phyloP scores from a whole-genome alignment of 92 coral and sea anemone species.

The Bergia sp. region DNA sequence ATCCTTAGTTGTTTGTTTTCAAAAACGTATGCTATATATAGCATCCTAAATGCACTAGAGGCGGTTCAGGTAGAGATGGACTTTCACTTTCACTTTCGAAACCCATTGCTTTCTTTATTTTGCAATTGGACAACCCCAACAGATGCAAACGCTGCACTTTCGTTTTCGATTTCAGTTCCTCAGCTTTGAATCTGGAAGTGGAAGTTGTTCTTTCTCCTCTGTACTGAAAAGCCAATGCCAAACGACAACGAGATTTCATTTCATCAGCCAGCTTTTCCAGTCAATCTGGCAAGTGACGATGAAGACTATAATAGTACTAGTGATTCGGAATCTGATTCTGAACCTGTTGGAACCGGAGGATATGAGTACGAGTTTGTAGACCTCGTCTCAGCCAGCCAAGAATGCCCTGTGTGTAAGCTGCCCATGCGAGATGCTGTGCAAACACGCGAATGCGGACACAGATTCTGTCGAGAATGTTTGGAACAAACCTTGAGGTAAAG shows the following conservation, averaged over 20 bases:
- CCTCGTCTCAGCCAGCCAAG: conserved; percentile 10
- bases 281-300: no score
- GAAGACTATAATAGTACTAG: neutral
- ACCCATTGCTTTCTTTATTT: no score
- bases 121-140: no score
- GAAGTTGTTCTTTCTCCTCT: neutral
- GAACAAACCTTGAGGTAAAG: conserved; percentile 27
- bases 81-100: no score
- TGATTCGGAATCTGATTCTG: neutral
- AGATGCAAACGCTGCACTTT: neutral
- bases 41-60: no score
- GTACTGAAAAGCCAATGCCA: neutral
- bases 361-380: conserved; percentile 23
- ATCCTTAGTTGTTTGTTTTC: no score
- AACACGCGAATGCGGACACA: conserved; percentile 10
- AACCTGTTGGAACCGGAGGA: neutral
- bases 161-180: neutral
- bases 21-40: no score
- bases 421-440: conserved; percentile 35
- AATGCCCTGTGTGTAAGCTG: conserved; percentile 29
- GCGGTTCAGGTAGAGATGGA: no score
- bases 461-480: conserved; percentile 16
- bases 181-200: no score
- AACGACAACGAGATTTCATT: no score
- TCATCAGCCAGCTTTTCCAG: no score